Evolutionary conservation across 2,797 vertebrate genomes (phyloP).

Genomic region (Spinus olivaceus): DNA sequence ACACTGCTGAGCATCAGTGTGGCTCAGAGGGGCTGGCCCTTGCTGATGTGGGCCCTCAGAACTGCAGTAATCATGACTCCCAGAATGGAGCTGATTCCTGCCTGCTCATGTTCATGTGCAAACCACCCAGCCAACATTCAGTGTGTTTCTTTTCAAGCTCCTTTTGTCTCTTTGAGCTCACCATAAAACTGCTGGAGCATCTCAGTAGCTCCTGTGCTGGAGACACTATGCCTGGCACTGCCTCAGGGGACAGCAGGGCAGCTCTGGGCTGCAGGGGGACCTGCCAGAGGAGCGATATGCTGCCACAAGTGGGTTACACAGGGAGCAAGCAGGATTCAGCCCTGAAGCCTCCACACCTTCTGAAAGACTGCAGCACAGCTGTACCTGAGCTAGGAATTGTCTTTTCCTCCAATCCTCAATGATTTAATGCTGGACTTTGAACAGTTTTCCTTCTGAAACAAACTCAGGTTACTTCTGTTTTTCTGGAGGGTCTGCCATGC

Average conservation of each 20-base stretch:
- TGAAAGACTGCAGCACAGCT: background rate
- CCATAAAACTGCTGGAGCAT: background rate
- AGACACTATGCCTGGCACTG: accelerated
- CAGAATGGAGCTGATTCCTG: background rate
- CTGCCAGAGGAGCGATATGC: accelerated
- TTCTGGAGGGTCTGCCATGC: background rate
- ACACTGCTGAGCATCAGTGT: background rate
- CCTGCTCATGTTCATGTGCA: background rate
- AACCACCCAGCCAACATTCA: background rate
- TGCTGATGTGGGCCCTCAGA: background rate
- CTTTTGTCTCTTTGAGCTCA: background rate
- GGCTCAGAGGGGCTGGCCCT: background rate
- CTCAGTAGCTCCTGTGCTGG: accelerated
- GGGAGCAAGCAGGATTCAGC: background rate
- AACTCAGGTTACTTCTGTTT: background rate
- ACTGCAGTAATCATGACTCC: background rate
- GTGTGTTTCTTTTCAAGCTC: background rate
- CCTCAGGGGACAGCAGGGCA: too few relatives aligned
- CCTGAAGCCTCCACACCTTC: background rate
- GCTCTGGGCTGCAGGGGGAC: background rate
- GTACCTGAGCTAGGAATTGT: background rate
- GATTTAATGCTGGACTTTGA: constrained; percentile 20
- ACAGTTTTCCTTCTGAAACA: constrained; percentile 5
- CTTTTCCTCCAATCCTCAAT: background rate
- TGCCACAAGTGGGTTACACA: background rate